These are phyloP conservation scores for Drosophila willistoni DNA, from an alignment of 1,140 invertebrate genomes.

Conservation along the genomic window DNA sequence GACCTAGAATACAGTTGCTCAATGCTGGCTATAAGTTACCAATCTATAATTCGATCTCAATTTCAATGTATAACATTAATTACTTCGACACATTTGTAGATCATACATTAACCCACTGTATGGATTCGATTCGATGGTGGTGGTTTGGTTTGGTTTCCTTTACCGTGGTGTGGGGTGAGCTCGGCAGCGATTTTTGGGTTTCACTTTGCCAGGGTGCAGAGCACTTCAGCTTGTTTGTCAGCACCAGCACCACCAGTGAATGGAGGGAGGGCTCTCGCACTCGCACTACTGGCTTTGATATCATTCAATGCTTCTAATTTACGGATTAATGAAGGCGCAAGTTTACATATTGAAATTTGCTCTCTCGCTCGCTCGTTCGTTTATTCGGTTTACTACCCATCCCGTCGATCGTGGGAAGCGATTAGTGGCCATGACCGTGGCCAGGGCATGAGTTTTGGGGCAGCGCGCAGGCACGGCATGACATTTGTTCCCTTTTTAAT, in stretches of 20 bases:
- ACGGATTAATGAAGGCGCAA: slow-evolving; percentile 80
- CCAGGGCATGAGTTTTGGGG: slow-evolving; percentile 13
- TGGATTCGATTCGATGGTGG: slow-evolving; percentile 32
- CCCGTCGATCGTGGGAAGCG: slow-evolving; percentile 74
- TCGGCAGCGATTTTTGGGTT: slow-evolving; percentile 12
- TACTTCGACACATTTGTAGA: too few relatives aligned
- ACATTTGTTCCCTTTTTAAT: slow-evolving; percentile 22
- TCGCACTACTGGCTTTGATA: slow-evolving; percentile 39
- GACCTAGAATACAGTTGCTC: too few relatives aligned
- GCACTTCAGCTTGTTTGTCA: slow-evolving; percentile 53
- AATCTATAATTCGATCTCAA: too few relatives aligned
- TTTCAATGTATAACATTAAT: too few relatives aligned
- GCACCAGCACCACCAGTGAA: slow-evolving; percentile 34
- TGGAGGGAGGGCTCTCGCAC: background rate
- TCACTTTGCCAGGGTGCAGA: slow-evolving; percentile 16
- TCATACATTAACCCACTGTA: slow-evolving; percentile 42
- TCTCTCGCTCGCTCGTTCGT: slow-evolving; percentile 14
- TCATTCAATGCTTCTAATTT: slow-evolving; percentile 79
- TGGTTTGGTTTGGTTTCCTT: slow-evolving; percentile 33
- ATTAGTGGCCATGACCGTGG: slow-evolving; percentile 52
- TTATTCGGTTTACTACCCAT: slow-evolving; percentile 9
- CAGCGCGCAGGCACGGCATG: background rate
- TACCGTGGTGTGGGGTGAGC: slow-evolving; percentile 10
- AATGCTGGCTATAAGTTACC: too few relatives aligned
- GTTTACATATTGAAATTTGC: slow-evolving; percentile 75